A percentile compares a stretch with the other conserved stretches of the same genome.
These are phyloP conservation scores for Nanorana parkeri DNA, from an alignment of 2,113 vertebrate genomes.

Conservation along the genomic window DNA sequence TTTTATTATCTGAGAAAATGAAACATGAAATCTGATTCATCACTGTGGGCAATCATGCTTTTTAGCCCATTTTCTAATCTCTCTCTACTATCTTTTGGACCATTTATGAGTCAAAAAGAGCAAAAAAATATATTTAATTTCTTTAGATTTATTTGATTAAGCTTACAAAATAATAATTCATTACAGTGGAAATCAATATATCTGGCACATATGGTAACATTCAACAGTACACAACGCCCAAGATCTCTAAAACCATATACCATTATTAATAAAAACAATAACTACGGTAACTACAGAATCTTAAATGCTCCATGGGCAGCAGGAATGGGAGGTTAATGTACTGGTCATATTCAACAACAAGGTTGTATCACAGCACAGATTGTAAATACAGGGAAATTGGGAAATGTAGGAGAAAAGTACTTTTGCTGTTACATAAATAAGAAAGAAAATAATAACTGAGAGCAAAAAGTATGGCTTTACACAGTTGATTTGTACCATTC, in stretches of 20 bases:
- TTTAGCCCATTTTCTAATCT: too few relatives aligned
- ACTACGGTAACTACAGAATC: background rate
- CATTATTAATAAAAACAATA: background rate
- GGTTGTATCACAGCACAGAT: conserved; percentile 38
- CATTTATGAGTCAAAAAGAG: background rate
- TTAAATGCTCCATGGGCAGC: background rate
- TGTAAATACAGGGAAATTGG: background rate
- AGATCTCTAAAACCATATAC: conserved; percentile 44
- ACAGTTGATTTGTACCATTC: background rate
- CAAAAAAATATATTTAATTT: background rate
- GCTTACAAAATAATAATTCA: conserved; percentile 62
- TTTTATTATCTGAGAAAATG: too few relatives aligned
- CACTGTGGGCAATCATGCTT: too few relatives aligned
- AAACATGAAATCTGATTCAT: too few relatives aligned
- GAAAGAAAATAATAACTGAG: too few relatives aligned
- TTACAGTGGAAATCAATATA: conserved; percentile 56
- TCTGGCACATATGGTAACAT: conserved; percentile 66
- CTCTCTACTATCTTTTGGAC: background rate
- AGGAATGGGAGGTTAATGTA: background rate
- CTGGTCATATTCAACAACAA: conserved; percentile 28
- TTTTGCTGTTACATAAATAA: background rate
- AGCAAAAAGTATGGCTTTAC: background rate
- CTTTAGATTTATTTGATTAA: conserved; percentile 47
- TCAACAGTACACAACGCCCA: conserved; percentile 66
- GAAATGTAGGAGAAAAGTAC: background rate